These are phyloP conservation scores for Tridacna gigas DNA, from an alignment of 2,888 invertebrate species.

Conservation along the genomic window DNA sequence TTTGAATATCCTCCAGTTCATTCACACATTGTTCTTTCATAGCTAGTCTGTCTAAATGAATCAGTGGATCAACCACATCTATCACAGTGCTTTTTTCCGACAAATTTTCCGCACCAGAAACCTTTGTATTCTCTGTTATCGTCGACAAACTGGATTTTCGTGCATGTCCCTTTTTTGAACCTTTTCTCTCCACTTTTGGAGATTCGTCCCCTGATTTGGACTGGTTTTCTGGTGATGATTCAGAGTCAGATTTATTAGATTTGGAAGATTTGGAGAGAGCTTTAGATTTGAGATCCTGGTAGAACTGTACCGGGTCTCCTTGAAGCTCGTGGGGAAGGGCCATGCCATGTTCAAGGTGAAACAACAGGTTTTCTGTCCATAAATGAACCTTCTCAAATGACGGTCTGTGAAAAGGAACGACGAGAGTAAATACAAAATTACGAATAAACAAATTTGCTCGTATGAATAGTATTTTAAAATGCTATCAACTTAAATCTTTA, in stretches of 20 bases:
- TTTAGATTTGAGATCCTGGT: constrained; percentile 45
- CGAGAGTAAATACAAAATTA: too few species aligned
- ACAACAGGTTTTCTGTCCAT: constrained; percentile 88
- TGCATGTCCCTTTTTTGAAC: constrained; percentile 42
- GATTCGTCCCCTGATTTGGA: constrained; percentile 12
- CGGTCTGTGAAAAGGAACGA: constrained; percentile 87
- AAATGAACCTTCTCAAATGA: constrained; percentile 95
- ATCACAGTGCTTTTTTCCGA: constrained; percentile 10
- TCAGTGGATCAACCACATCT: constrained; percentile 9
- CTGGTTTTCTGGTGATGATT: not conserved
- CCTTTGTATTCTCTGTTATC: constrained; percentile 21
- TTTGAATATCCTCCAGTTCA: constrained; percentile 4
- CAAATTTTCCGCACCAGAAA: not conserved
- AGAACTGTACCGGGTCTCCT: constrained; percentile 73
- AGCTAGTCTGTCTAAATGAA: not conserved
- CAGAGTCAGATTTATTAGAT: constrained; percentile 10
- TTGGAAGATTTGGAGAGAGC: constrained; percentile 32
- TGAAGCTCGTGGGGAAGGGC: constrained; percentile 73
- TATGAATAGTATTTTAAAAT: too few species aligned
- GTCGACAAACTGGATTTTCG: constrained; percentile 42
- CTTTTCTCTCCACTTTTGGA: constrained; percentile 47
- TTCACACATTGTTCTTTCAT: not conserved
- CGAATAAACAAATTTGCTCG: too few species aligned
- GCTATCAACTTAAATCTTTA: too few species aligned
- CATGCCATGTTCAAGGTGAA: constrained; percentile 77